phyloP scores from a whole-genome alignment of 1,140 invertebrate species.

The Bombus impatiens region DNA sequence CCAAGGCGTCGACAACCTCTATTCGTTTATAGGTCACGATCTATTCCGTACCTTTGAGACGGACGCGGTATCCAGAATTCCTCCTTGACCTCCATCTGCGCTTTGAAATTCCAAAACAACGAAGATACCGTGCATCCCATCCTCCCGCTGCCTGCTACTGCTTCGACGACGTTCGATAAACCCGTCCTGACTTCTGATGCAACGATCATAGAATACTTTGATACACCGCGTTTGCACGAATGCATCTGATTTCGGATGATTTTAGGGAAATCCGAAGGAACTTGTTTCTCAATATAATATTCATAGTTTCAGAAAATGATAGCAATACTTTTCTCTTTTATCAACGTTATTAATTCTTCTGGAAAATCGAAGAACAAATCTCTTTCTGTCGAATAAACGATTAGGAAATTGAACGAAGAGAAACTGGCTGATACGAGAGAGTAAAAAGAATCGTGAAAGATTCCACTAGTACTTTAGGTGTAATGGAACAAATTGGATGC shows the following conservation, averaged over 20 bases:
- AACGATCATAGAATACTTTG: neutral
- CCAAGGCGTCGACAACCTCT: conserved; percentile 33
- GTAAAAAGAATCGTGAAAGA: neutral
- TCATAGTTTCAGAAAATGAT: neutral
- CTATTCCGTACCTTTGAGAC: conserved; percentile 10
- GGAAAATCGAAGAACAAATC: neutral
- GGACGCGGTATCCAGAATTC: conserved; percentile 27
- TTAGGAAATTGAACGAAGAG: neutral
- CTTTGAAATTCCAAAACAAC: conserved; percentile 62
- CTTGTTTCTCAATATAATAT: neutral
- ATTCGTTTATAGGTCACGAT: conserved; percentile 62
- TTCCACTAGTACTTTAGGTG: too few relatives aligned
- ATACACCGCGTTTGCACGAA: neutral
- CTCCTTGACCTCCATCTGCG: conserved; percentile 63
- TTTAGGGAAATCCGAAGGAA: neutral
- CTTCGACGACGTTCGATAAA: neutral
- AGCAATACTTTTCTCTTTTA: neutral
- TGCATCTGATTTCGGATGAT: neutral
- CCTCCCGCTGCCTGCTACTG: neutral
- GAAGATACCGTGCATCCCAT: conserved; percentile 25
- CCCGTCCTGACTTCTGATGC: conserved; percentile 6
- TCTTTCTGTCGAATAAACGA: neutral
- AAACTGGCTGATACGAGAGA: too few relatives aligned
- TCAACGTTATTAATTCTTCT: neutral
- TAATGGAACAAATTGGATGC: conserved; percentile 16